Percentiles rank a stretch among this genome's conserved stretches.
Conservation (phyloP, 2,113 vertebrate species). For the Catharus bicknelli region DNA sequence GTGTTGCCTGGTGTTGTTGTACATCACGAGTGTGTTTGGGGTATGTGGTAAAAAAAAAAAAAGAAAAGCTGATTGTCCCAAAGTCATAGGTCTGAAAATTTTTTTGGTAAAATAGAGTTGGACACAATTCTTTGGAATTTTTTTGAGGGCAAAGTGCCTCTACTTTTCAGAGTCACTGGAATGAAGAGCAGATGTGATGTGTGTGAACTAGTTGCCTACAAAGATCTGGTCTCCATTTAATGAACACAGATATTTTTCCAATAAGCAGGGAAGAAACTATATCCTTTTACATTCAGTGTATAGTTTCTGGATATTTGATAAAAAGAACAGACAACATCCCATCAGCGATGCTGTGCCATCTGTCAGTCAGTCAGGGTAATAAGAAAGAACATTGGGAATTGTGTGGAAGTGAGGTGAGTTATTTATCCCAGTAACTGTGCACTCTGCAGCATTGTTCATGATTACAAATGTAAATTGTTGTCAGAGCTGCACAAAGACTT, state of each 20-base stretch:
- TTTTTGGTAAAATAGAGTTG: not conserved
- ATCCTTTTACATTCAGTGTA: not conserved
- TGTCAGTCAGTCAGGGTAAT: not conserved
- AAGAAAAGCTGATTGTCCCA: not conserved
- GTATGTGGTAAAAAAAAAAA: too few species aligned
- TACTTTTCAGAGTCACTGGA: not conserved
- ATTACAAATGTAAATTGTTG: not conserved
- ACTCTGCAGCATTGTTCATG: rapidly evolving
- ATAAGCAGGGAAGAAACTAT: not conserved
- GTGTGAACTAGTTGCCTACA: not conserved
- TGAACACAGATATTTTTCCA: not conserved
- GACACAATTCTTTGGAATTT: not conserved
- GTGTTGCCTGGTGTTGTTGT: not conserved
- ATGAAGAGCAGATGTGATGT: not conserved
- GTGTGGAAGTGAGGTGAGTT: not conserved
- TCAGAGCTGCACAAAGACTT: not conserved
- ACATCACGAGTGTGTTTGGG: not conserved
- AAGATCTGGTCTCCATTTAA: not conserved
- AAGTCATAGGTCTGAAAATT: rapidly evolving
- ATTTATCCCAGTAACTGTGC: not conserved
- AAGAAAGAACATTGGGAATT: not conserved
- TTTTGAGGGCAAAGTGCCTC: not conserved
- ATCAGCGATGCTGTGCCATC: not conserved
- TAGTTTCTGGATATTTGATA: not conserved
- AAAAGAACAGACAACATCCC: not conserved